Evolutionary conservation across 2,113 vertebrate genomes (phyloP), one percentile per base, ranked within the genome.

Genomic region (Muscicapa adusta): DNA sequence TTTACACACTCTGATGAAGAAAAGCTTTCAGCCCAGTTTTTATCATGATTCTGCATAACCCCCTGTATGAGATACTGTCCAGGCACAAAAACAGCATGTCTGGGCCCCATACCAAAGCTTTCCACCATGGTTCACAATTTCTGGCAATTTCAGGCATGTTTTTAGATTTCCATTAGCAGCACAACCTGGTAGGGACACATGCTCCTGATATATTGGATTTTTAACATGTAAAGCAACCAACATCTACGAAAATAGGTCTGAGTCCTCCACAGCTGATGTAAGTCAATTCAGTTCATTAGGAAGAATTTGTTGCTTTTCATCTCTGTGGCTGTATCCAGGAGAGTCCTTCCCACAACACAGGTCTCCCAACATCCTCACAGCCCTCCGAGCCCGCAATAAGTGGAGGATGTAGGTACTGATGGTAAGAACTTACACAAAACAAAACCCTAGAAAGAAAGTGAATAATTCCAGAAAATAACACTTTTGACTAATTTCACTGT

Each of bases 361-460:
- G 15, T 50, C 66, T 43, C 28, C 14, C 43, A 47, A 34, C 3
- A 10, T 33, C 43, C 53, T 93, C 48, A 45, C 34, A 74, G 58
- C 14, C 14, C 29, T 31, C 33, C 2, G 1, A 28, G 15, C 25
- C 38, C 60, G 53, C 0, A 0, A 31, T 9, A 85, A 45, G 62
- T 2, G 1, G 8, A 2, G 12, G 28, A 56, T 14, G 31, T 38
- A 48, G 14, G 24, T 31, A 58, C 15, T 22, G 34, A 26, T 19
- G 58, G 77, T 17, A 56, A 75, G 31, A 87, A 40, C 8, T 84
- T 50, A 74, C 9, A 67, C 10, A 91, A 89, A 63, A 17, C 43
- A 65, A 70, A 72, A 9, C 26, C 81, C n/a, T 29, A 42, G 29
- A 91, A 89, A 89, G 34, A 19, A 74, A 80, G 31, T 14, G 36